Conservation (phyloP, 2,888 invertebrate species). For the Pyrocoelia pectoralis region DNA sequence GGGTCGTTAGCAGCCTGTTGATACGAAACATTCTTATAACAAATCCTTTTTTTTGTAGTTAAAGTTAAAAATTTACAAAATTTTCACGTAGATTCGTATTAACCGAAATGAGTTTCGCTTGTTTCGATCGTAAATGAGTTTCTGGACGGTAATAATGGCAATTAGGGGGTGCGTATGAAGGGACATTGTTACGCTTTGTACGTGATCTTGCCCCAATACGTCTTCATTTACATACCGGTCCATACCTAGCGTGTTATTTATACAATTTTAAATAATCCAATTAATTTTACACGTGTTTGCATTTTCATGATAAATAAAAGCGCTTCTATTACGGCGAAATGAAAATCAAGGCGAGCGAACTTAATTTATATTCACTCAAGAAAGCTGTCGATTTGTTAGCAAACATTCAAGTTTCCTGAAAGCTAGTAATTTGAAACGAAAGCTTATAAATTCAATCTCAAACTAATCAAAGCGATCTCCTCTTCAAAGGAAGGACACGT, state of each 20-base stretch:
- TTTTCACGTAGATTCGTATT: conserved; percentile 37
- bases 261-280: conserved; percentile 18
- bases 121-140: conserved; percentile 42
- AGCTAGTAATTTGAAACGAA: conserved; percentile 28
- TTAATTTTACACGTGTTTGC: conserved; percentile 30
- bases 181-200: conserved; percentile 21
- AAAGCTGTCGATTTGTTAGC: conserved; percentile 17
- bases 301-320: conserved; percentile 17
- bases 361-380: conserved; percentile 18
- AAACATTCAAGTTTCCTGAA: conserved; percentile 23
- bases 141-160: conserved; percentile 35
- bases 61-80: conserved; percentile 29
- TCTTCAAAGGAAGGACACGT: conserved; percentile 29
- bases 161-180: conserved; percentile 39
- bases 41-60: conserved; percentile 7
- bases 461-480: conserved; percentile 26
- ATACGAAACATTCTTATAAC: conserved; percentile 25
- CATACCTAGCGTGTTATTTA: conserved; percentile 11
- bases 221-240: conserved; percentile 16
- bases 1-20: conserved; percentile 28
- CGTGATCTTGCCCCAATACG: conserved; percentile 23
- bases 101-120: conserved; percentile 42
- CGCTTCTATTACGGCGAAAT: not conserved
- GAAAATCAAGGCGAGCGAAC: conserved; percentile 12
- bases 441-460: conserved; percentile 26